phyloP scores from a whole-genome alignment of 2,888 invertebrate genomes.

The Athalia rosae region DNA sequence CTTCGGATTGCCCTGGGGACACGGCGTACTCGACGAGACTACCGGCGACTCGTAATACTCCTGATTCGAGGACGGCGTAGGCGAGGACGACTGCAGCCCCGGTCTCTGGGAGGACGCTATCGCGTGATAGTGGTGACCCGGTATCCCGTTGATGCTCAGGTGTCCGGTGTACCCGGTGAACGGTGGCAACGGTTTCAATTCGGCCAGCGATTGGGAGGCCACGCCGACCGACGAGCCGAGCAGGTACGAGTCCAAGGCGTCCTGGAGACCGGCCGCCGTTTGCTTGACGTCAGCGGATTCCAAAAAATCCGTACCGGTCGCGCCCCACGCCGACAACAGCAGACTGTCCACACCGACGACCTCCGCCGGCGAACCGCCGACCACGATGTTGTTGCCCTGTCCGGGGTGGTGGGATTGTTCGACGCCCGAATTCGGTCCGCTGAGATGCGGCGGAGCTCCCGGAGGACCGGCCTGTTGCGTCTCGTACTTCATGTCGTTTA shows the following conservation, averaged over 20 bases:
- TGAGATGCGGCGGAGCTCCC: slow-evolving; percentile 64
- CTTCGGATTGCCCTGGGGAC: slow-evolving; percentile 66
- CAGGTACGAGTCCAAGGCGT: slow-evolving; percentile 83
- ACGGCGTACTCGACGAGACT: slow-evolving; percentile 74
- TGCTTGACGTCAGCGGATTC: slow-evolving; percentile 69
- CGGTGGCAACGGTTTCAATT: slow-evolving; percentile 89
- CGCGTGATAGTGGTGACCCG: slow-evolving; percentile 91
- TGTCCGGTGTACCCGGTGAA: slow-evolving; percentile 91
- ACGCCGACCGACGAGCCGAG: slow-evolving; percentile 76
- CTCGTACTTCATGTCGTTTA: slow-evolving; percentile 71
- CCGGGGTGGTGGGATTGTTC: slow-evolving; percentile 71
- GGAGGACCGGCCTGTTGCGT: slow-evolving; percentile 67
- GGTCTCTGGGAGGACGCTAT: slow-evolving; percentile 78
- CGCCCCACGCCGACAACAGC: slow-evolving; percentile 67
- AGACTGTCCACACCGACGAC: slow-evolving; percentile 69
- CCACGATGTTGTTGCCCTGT: slow-evolving; percentile 61
- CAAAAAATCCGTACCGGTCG: slow-evolving; percentile 64
- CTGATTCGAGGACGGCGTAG: slow-evolving; percentile 69
- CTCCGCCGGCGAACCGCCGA: slow-evolving; percentile 66
- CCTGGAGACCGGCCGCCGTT: slow-evolving; percentile 71
- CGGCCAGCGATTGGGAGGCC: slow-evolving; percentile 82
- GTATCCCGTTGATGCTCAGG: slow-evolving; percentile 90
- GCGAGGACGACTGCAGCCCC: slow-evolving; percentile 68
- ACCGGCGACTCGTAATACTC: slow-evolving; percentile 72
- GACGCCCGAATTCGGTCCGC: slow-evolving; percentile 60